A percentile compares a stretch with the other conserved stretches of the same genome.
Conservation (phyloP, 2,888 invertebrate genomes). For the Camponotus fellah region DNA sequence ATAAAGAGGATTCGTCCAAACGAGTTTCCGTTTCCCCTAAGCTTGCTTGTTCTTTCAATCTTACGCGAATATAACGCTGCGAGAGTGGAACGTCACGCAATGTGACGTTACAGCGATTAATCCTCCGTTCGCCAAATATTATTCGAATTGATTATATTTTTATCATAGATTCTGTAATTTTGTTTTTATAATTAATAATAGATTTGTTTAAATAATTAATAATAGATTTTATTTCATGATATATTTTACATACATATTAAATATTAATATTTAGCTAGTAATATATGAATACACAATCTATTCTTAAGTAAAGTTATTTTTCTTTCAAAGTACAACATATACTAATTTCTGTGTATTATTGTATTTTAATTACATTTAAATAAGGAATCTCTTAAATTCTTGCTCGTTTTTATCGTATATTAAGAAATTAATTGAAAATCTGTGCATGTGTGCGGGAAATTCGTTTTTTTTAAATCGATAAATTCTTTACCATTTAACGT, state of each 20-base stretch:
- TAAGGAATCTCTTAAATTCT: background rate
- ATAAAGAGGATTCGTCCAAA: slow-evolving; percentile 71
- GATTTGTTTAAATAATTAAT: background rate
- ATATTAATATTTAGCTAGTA: background rate
- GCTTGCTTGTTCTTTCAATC: slow-evolving; percentile 16
- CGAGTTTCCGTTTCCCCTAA: slow-evolving; percentile 54
- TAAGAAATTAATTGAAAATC: background rate
- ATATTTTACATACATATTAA: slow-evolving; percentile 1
- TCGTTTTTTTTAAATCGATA: slow-evolving; percentile 2
- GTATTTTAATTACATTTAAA: background rate
- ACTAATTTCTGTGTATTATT: background rate
- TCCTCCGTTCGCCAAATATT: background rate
- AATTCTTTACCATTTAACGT: slow-evolving; percentile 27
- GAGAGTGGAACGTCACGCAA: too few species aligned
- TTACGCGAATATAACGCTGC: background rate
- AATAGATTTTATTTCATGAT: background rate
- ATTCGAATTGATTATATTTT: background rate
- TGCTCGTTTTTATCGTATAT: background rate
- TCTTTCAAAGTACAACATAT: background rate
- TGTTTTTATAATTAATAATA: background rate
- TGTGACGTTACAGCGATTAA: background rate
- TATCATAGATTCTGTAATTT: background rate
- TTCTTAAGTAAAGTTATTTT: slow-evolving; percentile 4
- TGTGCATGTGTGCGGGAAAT: background rate
- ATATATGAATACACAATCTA: background rate